Base-by-base conservation (phyloP, 1,140 invertebrate species). In the Drosophila hydei region DNA sequence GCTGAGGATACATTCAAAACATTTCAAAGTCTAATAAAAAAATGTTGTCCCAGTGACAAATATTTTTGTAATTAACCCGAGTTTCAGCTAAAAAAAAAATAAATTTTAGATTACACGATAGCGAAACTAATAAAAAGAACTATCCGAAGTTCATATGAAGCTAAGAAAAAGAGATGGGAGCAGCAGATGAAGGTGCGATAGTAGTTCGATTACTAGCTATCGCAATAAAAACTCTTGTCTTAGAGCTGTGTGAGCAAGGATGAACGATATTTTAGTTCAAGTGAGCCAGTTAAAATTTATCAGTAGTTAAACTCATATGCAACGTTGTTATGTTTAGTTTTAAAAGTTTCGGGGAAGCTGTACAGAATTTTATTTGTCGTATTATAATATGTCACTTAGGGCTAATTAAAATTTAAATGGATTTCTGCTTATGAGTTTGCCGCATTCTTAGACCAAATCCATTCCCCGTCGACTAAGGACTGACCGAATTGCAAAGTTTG, bases 401-500 rank as follows among this genome's bases (percentile, higher is more conserved):
- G 60, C 12, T 52, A 58, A 58, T 68, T 73, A 50, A 62, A 42
- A 47, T 62, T 62, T 11, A 45, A n/a, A 52, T 45, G 21, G 16
- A 45, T 42, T 25, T 68, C 14, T 23, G 21, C 18, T 30, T 56
- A 9, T 61, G 48, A 70, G 33, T 36, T 40, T 48, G 47, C 50
- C 25, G 12, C 45, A 67, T 67, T 72, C 52, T 59, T 45, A 16
- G 33, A 7, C 51, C 12, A n/a, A 23, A 40, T 12, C 33, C 42
- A 33, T 42, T 48, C 40, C 55, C 16, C 9, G 25, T 3, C 19
- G 38, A 7, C 25, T 19, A 23, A 16, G 50, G 11, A 21, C 45
- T 67, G 70, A 52, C 63, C 63, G 50, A 56, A 23, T 62, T 77
- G 70, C 74, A 69, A 25, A 12, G 59, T 68, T 72, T 62, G 76